A percentile compares a stretch with the other conserved stretches of the same genome.
Evolutionary conservation across 2,113 vertebrate species (phyloP).

Genomic region (Ailuropoda melanoleuca): DNA sequence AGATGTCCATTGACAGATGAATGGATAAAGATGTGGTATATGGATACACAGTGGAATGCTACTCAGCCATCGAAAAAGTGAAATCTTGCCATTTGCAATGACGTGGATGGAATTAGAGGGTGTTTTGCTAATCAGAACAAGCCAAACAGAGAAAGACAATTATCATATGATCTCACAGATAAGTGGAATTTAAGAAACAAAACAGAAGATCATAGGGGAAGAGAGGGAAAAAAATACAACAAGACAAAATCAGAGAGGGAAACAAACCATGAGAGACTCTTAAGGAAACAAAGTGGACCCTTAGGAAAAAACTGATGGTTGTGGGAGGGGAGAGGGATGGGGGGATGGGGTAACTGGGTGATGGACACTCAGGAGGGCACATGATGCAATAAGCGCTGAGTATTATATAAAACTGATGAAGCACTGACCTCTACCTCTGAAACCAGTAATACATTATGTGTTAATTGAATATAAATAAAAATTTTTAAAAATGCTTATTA

Average conservation of each 20-base stretch:
- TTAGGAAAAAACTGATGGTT: background rate
- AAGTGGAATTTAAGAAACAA: too few relatives aligned
- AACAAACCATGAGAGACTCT: background rate
- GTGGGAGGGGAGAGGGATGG: background rate
- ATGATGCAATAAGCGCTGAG: background rate
- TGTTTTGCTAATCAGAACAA: too few relatives aligned
- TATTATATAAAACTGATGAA: background rate
- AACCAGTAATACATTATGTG: background rate
- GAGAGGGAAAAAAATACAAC: background rate
- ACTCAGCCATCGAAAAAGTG: too few relatives aligned
- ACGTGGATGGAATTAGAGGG: too few relatives aligned
- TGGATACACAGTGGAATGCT: too few relatives aligned
- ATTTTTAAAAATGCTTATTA: background rate
- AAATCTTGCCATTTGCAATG: too few relatives aligned
- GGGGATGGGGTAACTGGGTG: background rate
- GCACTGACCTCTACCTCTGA: background rate
- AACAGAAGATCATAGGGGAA: too few relatives aligned
- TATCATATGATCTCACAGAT: too few relatives aligned
- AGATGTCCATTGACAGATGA: too few relatives aligned
- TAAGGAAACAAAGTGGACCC: background rate
- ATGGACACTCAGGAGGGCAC: background rate
- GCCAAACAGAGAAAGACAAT: too few relatives aligned
- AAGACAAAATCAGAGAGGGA: background rate
- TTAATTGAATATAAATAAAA: background rate
- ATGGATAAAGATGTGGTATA: too few relatives aligned